Percentiles rank a stretch among this genome's conserved stretches.
Evolutionary conservation across 2,888 invertebrate genomes (phyloP).

Genomic region (Strigamia maritima): DNA sequence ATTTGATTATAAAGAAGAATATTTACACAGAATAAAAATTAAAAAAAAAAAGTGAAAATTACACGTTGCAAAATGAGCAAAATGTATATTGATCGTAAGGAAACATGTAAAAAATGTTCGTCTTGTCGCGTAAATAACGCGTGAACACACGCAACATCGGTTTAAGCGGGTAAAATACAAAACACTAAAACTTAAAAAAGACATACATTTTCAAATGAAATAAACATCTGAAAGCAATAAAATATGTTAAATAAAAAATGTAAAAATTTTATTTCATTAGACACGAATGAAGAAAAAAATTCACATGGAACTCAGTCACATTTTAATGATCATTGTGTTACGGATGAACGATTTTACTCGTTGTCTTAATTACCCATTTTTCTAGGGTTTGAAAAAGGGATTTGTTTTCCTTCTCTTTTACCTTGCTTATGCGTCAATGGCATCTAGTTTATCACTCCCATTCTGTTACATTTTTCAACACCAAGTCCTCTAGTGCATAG

Average conservation of each 20-base stretch:
- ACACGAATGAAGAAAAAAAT: neutral
- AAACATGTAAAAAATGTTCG: neutral
- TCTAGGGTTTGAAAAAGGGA: neutral
- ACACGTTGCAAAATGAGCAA: neutral
- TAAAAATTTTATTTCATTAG: neutral
- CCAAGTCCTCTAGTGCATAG: constrained; percentile 18
- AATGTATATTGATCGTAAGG: neutral
- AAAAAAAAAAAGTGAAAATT: neutral
- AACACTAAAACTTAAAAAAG: neutral
- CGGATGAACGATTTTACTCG: neutral
- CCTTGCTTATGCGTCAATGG: constrained; percentile 17
- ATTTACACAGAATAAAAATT: neutral
- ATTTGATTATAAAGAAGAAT: no score
- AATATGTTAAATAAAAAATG: no score
- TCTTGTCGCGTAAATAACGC: neutral
- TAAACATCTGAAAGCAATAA: no score
- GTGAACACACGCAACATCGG: neutral
- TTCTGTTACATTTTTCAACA: constrained; percentile 18
- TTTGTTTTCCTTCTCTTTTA: neutral
- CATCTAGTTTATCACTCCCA: constrained; percentile 26
- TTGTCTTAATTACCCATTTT: neutral
- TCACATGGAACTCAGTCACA: neutral
- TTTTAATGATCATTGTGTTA: neutral
- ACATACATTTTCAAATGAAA: no score
- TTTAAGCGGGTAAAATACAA: neutral